These are phyloP conservation scores for Danaus plexippus DNA, from an alignment of 1,140 invertebrate species.

Conservation along the genomic window DNA sequence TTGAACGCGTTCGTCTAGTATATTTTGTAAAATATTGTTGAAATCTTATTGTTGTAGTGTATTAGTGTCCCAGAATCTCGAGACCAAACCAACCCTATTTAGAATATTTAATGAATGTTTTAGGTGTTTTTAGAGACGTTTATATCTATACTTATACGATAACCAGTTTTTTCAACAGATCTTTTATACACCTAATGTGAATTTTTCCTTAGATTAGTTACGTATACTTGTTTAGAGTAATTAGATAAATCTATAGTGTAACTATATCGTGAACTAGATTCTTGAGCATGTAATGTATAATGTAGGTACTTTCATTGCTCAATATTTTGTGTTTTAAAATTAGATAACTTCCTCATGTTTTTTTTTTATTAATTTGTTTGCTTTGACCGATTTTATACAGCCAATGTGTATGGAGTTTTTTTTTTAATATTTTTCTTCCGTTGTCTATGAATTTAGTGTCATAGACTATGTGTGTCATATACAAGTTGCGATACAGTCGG, in stretches of 20 bases:
- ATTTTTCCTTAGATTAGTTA: conserved; percentile 58
- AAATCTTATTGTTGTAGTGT: conserved; percentile 52
- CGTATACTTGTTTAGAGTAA: conserved; percentile 46
- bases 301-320: no score
- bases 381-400: no score
- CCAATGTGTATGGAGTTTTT: no score
- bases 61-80: conserved; percentile 63
- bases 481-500: conserved; percentile 13
- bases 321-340: no score
- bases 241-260: conserved; percentile 28
- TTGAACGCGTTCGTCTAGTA: conserved; percentile 30
- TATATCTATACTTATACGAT: conserved; percentile 59
- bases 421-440: no score
- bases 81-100: conserved; percentile 66
- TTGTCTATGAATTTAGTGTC: no score
- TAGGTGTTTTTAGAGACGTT: conserved; percentile 61
- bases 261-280: conserved; percentile 6
- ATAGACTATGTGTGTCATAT: background rate
- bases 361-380: no score
- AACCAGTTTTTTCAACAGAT: conserved; percentile 54
- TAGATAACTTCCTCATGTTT: no score
- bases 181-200: conserved; percentile 64
- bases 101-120: conserved; percentile 55
- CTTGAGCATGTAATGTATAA: conserved; percentile 21
- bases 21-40: conserved; percentile 68